Conservation (phyloP, 2,797 vertebrate species). For the Coccyzus lansbergi region DNA sequence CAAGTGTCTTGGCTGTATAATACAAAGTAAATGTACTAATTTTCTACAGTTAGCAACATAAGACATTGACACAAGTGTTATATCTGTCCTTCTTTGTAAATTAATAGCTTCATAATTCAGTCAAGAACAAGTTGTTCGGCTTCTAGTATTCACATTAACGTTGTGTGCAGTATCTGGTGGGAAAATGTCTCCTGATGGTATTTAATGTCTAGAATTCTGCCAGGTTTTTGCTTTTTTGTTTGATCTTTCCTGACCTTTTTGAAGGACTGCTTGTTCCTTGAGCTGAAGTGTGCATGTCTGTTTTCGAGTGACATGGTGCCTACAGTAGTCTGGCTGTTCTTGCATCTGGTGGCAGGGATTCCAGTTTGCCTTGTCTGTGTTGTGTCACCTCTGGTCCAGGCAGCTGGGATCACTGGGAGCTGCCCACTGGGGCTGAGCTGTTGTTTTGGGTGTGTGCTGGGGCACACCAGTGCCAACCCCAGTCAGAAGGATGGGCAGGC, state of each 20-base stretch:
- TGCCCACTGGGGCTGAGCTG: not conserved
- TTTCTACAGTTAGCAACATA: not conserved
- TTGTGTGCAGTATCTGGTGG: not conserved
- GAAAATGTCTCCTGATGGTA: not conserved
- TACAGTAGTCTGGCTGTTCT: not conserved
- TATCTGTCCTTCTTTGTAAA: not conserved
- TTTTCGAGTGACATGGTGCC: not conserved
- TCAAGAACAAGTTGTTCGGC: not conserved
- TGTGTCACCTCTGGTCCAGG: not conserved
- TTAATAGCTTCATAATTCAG: not conserved
- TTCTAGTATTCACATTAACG: not conserved
- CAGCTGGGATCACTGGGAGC: not conserved
- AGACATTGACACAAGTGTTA: not conserved
- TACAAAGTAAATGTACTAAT: not conserved
- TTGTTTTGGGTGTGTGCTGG: not conserved
- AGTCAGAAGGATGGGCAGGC: not conserved
- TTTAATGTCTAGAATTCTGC: conserved; percentile 14
- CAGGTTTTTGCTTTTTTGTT: not conserved
- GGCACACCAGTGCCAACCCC: not conserved
- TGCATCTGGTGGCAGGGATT: not conserved
- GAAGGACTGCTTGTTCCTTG: not conserved
- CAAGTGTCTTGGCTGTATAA: not conserved
- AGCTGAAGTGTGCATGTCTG: not conserved
- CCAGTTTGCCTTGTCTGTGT: not conserved
- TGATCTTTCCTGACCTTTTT: not conserved